Percentiles rank a stretch among this genome's conserved stretches.
Conservation (phyloP, 2,888 invertebrate species). For the Phasia obesa region DNA sequence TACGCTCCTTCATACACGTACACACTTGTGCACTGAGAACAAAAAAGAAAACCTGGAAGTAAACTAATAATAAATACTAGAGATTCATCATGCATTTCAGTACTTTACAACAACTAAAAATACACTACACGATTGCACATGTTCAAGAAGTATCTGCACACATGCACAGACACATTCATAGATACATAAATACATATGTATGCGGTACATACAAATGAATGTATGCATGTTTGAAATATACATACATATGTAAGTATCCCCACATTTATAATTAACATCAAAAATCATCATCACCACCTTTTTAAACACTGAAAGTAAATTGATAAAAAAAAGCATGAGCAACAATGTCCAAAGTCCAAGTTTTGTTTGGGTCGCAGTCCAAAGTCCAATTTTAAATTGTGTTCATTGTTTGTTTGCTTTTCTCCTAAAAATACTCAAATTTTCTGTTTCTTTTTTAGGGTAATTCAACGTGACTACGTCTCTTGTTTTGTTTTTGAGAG, state of each 20-base stretch:
- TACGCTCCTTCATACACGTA: too few species aligned
- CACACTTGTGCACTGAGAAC: too few species aligned
- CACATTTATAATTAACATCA: slow-evolving; percentile 45
- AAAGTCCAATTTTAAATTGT: slow-evolving; percentile 81
- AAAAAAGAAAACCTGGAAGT: too few species aligned
- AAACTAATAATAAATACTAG: not conserved
- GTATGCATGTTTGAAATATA: not conserved
- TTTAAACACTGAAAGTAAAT: slow-evolving; percentile 44
- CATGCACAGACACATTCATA: not conserved
- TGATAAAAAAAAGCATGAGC: slow-evolving; percentile 64
- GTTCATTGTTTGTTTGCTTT: slow-evolving; percentile 42
- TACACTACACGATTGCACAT: too few species aligned
- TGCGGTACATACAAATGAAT: not conserved
- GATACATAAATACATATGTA: not conserved
- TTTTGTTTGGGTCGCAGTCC: slow-evolving; percentile 78
- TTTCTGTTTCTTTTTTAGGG: slow-evolving; percentile 25
- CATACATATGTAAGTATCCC: not conserved
- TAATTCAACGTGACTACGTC: slow-evolving; percentile 47
- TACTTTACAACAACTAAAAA: too few species aligned
- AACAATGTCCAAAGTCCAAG: slow-evolving; percentile 77
- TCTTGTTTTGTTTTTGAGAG: slow-evolving; percentile 40
- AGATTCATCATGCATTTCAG: not conserved
- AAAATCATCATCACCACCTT: slow-evolving; percentile 41
- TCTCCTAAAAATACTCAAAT: slow-evolving; percentile 22
- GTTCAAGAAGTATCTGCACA: too few species aligned